Conservation (phyloP, 2,797 vertebrate species). For the Leptoclinus maculatus region DNA sequence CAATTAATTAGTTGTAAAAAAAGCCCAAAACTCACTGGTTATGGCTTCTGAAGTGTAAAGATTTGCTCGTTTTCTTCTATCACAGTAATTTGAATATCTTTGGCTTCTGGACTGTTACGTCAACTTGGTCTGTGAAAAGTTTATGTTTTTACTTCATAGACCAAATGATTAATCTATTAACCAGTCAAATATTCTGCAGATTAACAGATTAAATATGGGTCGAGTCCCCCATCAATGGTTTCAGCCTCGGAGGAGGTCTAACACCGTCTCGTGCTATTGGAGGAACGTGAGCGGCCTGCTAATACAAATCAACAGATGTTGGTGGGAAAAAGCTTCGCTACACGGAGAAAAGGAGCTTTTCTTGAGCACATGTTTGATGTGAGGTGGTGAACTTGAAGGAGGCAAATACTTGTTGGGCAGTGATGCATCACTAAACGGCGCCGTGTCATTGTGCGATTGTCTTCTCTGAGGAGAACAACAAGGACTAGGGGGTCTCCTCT, state of each 20-base stretch:
- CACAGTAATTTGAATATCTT: not conserved
- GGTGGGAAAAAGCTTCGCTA: conserved; percentile 32
- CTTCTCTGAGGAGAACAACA: conserved; percentile 43
- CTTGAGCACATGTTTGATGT: conserved; percentile 76
- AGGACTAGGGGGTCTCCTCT: conserved; percentile 57
- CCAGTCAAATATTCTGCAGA: not conserved
- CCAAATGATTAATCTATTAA: not conserved
- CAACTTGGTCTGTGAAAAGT: not conserved
- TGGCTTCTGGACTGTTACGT: not conserved
- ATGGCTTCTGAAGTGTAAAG: not conserved
- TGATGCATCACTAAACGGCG: conserved; percentile 76
- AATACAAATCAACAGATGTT: conserved; percentile 48
- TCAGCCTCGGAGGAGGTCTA: not conserved
- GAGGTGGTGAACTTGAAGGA: conserved; percentile 77
- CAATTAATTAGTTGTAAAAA: not conserved
- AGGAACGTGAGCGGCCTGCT: conserved; percentile 23
- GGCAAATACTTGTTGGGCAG: conserved; percentile 74
- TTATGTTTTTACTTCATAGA: not conserved
- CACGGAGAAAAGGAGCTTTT: conserved; percentile 45
- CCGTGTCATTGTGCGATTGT: conserved; percentile 74
- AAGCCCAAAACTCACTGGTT: not conserved
- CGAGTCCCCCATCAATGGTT: not conserved
- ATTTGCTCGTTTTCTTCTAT: not conserved
- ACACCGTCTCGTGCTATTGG: conserved; percentile 23
- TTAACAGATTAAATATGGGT: not conserved